Evolutionary conservation across 2,888 invertebrate genomes (phyloP).

Genomic region (Stenurella melanura): DNA sequence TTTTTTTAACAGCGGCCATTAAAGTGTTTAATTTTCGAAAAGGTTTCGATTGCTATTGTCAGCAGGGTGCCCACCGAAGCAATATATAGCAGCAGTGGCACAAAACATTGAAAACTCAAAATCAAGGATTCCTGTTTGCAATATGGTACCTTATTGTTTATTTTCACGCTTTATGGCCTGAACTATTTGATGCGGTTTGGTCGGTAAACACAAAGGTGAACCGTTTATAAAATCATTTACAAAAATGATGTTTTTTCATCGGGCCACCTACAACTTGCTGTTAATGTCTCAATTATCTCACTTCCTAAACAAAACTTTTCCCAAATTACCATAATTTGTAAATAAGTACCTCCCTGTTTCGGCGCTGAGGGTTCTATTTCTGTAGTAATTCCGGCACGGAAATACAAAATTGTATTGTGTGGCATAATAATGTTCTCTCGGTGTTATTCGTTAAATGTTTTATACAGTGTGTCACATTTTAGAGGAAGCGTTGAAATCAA

Average conservation of each 20-base stretch:
- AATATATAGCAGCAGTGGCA: neutral
- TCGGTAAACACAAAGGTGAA: slow-evolving; percentile 39
- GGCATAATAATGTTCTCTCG: neutral
- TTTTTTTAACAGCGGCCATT: neutral
- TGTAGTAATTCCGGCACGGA: slow-evolving; percentile 25
- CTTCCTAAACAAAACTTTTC: slow-evolving; percentile 48
- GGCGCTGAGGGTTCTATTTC: slow-evolving; percentile 23
- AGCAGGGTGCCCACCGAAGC: slow-evolving; percentile 16
- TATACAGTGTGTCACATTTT: neutral
- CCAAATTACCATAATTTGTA: slow-evolving; percentile 40
- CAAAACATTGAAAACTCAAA: slow-evolving; percentile 9
- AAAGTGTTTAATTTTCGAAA: neutral
- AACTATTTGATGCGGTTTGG: slow-evolving; percentile 8
- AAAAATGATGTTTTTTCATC: slow-evolving; percentile 48
- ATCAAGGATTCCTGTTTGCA: slow-evolving; percentile 24
- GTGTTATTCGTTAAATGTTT: neutral
- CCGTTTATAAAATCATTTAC: slow-evolving; percentile 56
- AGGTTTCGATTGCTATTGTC: slow-evolving; percentile 1
- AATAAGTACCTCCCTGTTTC: slow-evolving; percentile 31
- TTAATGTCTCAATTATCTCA: slow-evolving; percentile 59
- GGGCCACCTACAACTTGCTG: slow-evolving; percentile 47
- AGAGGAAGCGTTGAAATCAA: too few species aligned
- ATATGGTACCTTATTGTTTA: slow-evolving; percentile 30
- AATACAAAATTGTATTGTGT: slow-evolving; percentile 23
- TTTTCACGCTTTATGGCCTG: slow-evolving; percentile 27